Base-by-base conservation (phyloP, 2,888 invertebrate genomes). In the Tetranychus piercei region DNA sequence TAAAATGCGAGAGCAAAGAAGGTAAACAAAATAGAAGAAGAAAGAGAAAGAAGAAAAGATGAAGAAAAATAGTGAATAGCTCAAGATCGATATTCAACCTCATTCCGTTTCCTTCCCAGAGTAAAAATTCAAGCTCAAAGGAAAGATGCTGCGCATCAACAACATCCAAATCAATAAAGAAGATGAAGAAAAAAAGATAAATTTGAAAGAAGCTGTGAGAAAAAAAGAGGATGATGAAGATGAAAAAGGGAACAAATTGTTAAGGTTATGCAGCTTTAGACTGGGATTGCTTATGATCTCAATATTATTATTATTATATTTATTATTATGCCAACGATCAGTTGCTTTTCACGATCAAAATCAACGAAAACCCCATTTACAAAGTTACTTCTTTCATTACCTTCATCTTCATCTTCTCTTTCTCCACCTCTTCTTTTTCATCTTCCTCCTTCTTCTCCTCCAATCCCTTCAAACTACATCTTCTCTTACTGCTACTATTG, bases 1-100 rank as follows among this genome's bases (percentile, higher is more conserved):
- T 55, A 55, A 55, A 55, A 55, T 15, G 6, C 5, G 15, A 55
- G 55, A 55, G 15, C 9, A 15, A 15, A 15, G 3, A 55, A 15
- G 7, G 15, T 15, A 55, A 9, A 55, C 55, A 55, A 55, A 55
- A 9, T 55, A 55, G 55, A 55, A 55, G 55, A 55, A 55, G 15
- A 23, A n/a, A 20, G 20, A 20, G 73, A 20, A 22, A 23, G 72
- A 20, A 43, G 20, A 43, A 43, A 44, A 43, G 72, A 65, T 18
- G 55, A 74, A 71, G 34, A 18, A 9, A 44, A 55, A 44, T 71
- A n/a, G 44, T n/a, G 15, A 64, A 72, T 69, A 72, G 15, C n/a
- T 18, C n/a, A 44, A 72, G 23, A 69, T 15, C 23, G 34, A 65
- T 44, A 11, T 22, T 20, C 55, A 9, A 7, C 11, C 65, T 72